A percentile compares a stretch with the other conserved stretches of the same genome.
Evolutionary conservation across 2,113 vertebrate genomes (phyloP).

Genomic region (Kobus ellipsiprymnus): DNA sequence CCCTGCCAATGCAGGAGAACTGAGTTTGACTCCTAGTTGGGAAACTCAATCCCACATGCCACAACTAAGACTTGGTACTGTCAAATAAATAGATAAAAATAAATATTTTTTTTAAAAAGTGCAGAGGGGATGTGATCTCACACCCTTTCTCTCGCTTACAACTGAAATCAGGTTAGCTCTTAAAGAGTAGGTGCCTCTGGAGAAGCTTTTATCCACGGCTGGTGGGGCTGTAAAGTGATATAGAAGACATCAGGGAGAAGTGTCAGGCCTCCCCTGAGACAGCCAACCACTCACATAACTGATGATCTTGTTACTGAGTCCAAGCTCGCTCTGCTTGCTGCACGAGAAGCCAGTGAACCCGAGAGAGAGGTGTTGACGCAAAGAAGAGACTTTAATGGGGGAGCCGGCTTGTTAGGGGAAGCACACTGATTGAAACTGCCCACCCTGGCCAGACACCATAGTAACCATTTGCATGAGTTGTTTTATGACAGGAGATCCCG

Average conservation of each 20-base stretch:
- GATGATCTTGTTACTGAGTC: not conserved
- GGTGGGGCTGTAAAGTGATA: not conserved
- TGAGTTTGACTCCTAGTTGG: not conserved
- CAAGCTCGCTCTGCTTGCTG: not conserved
- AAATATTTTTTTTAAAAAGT: not conserved
- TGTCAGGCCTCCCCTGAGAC: no score
- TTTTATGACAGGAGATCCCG: no score
- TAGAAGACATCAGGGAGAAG: not conserved
- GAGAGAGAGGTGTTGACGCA: not conserved
- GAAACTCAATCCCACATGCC: not conserved
- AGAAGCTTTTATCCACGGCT: not conserved
- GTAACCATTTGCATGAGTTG: no score
- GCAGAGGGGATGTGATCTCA: not conserved
- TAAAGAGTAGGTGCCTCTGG: no score
- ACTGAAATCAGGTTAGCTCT: not conserved
- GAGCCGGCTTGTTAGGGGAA: not conserved
- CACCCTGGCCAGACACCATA: no score
- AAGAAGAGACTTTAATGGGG: not conserved
- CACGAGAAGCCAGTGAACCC: fast-evolving
- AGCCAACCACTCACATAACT: not conserved
- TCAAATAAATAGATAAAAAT: not conserved
- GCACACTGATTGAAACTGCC: no score
- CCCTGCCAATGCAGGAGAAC: not conserved
- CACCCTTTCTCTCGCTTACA: not conserved
- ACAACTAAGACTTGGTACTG: not conserved